phyloP scores from a whole-genome alignment of 2,797 vertebrate genomes.

The Pogoniulus pusillus region DNA sequence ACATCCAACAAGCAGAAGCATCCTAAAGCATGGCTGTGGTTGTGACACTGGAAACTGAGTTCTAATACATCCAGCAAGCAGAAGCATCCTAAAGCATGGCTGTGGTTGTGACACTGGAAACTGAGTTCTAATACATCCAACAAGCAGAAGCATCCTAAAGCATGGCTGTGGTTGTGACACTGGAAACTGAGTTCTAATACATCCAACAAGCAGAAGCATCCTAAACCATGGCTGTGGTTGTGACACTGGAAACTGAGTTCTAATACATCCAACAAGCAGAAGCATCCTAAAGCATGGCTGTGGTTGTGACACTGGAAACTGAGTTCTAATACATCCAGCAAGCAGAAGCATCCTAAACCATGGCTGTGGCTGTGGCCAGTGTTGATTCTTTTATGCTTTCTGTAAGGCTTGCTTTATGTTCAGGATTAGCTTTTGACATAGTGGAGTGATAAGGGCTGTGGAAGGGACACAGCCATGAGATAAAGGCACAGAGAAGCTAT shows the following conservation, averaged over 20 bases:
- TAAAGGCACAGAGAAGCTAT: neutral
- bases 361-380: neutral
- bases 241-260: neutral
- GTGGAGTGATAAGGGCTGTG: constrained; percentile 28
- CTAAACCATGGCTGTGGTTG: neutral
- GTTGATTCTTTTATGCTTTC: constrained; percentile 54
- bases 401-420: constrained; percentile 47
- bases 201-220: constrained; percentile 34
- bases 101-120: neutral
- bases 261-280: constrained; percentile 41
- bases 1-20: constrained; percentile 40
- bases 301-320: neutral
- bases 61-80: constrained; percentile 43
- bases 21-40: neutral
- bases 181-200: constrained; percentile 13
- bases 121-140: constrained; percentile 12
- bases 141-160: constrained; percentile 17
- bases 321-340: constrained; percentile 41
- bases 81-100: neutral
- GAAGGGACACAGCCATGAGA: neutral
- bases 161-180: neutral
- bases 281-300: neutral
- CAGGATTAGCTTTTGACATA: constrained; percentile 51
- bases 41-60: neutral
- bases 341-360: neutral